Percentiles rank a stretch among this genome's conserved stretches.
Conservation (phyloP, 1,140 invertebrate species). For the Linepithema humile region DNA sequence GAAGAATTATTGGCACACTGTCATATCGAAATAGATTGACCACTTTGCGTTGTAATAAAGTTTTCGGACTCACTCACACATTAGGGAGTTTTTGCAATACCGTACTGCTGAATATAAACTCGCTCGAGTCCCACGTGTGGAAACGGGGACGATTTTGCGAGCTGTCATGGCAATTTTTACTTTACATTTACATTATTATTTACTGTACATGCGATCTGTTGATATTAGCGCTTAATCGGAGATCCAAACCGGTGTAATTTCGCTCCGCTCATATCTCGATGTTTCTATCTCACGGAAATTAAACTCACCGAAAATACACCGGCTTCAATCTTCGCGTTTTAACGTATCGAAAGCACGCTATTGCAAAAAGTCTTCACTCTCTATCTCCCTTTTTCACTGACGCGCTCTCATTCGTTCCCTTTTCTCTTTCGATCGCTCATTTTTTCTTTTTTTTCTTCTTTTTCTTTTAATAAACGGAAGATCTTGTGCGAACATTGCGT, state of each 20-base stretch:
- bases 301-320: background rate
- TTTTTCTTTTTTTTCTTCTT: conserved; percentile 53
- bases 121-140: background rate
- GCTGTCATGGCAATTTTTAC: conserved; percentile 27
- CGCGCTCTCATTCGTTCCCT: conserved; percentile 32
- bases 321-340: conserved; percentile 1
- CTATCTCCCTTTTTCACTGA: background rate
- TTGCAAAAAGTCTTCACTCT: conserved; percentile 19
- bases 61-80: conserved; percentile 41
- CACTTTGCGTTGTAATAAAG: conserved; percentile 60
- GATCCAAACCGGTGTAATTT: background rate
- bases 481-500: conserved; percentile 71
- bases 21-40: conserved; percentile 78
- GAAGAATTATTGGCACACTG: conserved; percentile 82
- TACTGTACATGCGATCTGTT: background rate
- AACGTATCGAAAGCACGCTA: conserved; percentile 18
- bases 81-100: conserved; percentile 17
- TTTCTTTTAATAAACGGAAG: conserved; percentile 72
- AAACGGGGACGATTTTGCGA: background rate
- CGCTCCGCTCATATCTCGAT: background rate
- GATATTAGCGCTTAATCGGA: conserved; percentile 13
- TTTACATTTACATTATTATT: conserved; percentile 9
- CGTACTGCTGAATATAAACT: background rate
- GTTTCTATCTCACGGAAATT: background rate
- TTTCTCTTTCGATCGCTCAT: conserved; percentile 8